Base-by-base conservation (phyloP, 2,888 invertebrate species). In the Busseola fusca region DNA sequence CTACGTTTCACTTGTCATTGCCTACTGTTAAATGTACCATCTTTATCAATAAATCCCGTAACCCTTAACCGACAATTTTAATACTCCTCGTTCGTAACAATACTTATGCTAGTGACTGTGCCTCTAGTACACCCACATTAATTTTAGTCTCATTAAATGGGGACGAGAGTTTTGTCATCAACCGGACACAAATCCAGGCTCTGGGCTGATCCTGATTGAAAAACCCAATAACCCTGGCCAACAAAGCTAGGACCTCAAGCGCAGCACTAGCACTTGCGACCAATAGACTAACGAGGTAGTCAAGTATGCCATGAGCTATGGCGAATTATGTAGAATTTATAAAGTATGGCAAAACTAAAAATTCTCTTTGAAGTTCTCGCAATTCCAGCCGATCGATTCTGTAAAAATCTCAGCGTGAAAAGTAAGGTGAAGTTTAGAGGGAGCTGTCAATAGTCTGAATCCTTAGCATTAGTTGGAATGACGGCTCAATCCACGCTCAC, bases 301-400 rank as follows among this genome's bases (percentile, higher is more conserved):
- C 25, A 52, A 5, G 52, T 14, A 5, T 52, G 9, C 48, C n/a
- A 10, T n/a, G 10, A 3, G 48, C 45, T 9, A 48, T 21, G 21
- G 45, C n/a, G n/a, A n/a, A n/a, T 50, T n/a, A 50, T 50, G 3
- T n/a, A 4, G 50, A 12, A 12, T 50, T 50, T n/a, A 12, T 10
- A 10, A 50, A 50, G 50, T n/a, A n/a, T 21, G 21, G 48, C 48
- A n/a, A 48, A 48, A 48, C 21, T n/a, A 48, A 48, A 48, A 10
- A 0, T 9, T 1, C 0, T 4, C 18, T 7, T 18, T 10, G 3
- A 10, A 12, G n/a, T 25, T 5, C 25, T 52, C 1, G 14, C 5
- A 25, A 52, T 25, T 25, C 25, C 25, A 14, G 1, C 1, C 25
- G 25, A 25, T 30, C n/a, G n/a, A n/a, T n/a, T n/a, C n/a, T n/a